Base-by-base conservation (phyloP, 2,888 invertebrate species). In the Drosophila melanosoma region DNA sequence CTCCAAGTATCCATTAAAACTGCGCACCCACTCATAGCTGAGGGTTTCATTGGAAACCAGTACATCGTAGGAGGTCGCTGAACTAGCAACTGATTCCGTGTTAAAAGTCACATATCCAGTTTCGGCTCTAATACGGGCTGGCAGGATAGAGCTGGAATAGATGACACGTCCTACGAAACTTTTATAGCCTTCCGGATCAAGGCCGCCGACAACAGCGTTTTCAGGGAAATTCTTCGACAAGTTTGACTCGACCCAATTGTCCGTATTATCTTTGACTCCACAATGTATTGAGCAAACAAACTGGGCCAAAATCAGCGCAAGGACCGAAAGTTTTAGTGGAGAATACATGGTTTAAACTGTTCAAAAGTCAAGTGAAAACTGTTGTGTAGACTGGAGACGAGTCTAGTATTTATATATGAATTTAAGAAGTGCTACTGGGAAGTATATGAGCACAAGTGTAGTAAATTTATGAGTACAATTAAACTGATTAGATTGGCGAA, bases 1-100 rank as follows among this genome's bases (percentile, higher is more conserved):
- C 48, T 83, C 83, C 57, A 42, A 51, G 48, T 36, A 81, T 7
- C 83, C 83, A 61, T 86, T 79, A 51, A 7, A 83, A 20, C 86
- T 83, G 23, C 71, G 76, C 2, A 69, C 61, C 83, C 83, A 83
- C 0, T 59, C 26, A 32, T 83, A 83, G 10, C 57, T 64, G 4
- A 67, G 0, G 8, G 81, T 64, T 17, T 15, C 65, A 48, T 79
- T 71, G 33, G 62, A n/a, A 1, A 81, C 69, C 23, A 83, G 45
- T 23, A 83, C 0, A 0, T 76, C 66, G 35, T 67, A 81, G 10
- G 35, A 8, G 0, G 48, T 32, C 0, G 64, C 59, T 10, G 45
- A 36, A n/a, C 23, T 45, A n/a, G 53, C 35, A 1, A 38, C 0
- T 0, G 23, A 1, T 0, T 38, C 32, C 1, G 60, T 75, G n/a